A percentile compares a stretch with the other conserved stretches of the same genome.
phyloP scores from a whole-genome alignment of 1,140 invertebrate genomes.

The Metopolophium dirhodum region DNA sequence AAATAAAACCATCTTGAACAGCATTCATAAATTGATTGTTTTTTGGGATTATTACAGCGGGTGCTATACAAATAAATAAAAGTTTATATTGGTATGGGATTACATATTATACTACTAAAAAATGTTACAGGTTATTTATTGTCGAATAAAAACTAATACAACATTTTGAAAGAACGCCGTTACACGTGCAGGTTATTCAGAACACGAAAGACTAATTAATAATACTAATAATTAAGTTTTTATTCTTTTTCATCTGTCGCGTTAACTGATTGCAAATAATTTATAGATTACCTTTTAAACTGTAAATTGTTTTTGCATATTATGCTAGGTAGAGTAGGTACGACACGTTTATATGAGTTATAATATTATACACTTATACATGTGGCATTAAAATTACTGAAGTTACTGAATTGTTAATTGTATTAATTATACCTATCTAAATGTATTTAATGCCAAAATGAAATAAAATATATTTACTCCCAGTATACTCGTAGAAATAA shows the following conservation, averaged over 20 bases:
- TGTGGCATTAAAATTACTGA: background rate
- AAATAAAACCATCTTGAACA: background rate
- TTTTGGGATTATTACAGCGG: background rate
- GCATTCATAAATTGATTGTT: background rate
- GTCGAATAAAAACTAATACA: no score
- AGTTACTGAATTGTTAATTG: background rate
- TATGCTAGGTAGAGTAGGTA: no score
- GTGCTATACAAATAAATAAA: background rate
- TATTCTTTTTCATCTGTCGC: no score
- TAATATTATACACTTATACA: background rate
- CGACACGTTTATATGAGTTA: no score
- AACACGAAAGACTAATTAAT: no score
- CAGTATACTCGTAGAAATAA: background rate
- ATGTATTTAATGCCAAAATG: background rate
- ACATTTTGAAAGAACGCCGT: no score
- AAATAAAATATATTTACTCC: background rate
- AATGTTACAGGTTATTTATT: no score
- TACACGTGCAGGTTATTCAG: no score
- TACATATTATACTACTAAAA: no score
- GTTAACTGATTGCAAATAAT: no score
- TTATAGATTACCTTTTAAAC: background rate
- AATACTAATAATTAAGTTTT: no score
- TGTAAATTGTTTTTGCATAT: background rate
- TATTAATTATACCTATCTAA: background rate
- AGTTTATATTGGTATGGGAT: background rate